Evolutionary conservation across 2,113 vertebrate genomes (phyloP).

Genomic region (Catharus bicknelli): DNA sequence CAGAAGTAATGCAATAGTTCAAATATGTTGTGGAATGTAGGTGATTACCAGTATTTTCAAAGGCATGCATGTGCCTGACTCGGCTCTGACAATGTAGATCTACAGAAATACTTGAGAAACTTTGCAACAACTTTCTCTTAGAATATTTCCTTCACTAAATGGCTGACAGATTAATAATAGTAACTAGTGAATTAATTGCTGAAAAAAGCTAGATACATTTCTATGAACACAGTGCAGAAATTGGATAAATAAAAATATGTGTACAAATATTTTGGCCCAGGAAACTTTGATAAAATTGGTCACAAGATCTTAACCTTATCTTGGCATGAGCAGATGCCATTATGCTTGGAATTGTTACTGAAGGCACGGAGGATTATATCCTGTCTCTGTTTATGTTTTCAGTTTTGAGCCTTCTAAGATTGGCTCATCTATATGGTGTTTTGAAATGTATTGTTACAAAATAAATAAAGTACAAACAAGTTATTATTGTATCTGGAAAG

Average conservation of each 20-base stretch:
- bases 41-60: neutral
- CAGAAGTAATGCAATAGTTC: neutral
- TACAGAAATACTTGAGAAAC: neutral
- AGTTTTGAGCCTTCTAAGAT: neutral
- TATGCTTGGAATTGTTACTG: neutral
- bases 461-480: neutral
- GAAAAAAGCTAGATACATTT: neutral
- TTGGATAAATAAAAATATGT: neutral
- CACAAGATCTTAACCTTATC: neutral
- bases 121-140: neutral
- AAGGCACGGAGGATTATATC: neutral
- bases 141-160: neutral
- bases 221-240: neutral
- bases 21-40: neutral
- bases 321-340: neutral
- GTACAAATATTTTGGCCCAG: neutral
- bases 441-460: constrained; percentile 14
- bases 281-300: neutral
- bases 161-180: neutral
- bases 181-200: neutral
- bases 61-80: accelerated
- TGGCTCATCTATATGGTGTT: neutral
- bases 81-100: neutral
- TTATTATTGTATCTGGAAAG: neutral
- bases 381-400: neutral